Conservation (phyloP, 2,797 vertebrate genomes). For the Astyanax mexicanus region DNA sequence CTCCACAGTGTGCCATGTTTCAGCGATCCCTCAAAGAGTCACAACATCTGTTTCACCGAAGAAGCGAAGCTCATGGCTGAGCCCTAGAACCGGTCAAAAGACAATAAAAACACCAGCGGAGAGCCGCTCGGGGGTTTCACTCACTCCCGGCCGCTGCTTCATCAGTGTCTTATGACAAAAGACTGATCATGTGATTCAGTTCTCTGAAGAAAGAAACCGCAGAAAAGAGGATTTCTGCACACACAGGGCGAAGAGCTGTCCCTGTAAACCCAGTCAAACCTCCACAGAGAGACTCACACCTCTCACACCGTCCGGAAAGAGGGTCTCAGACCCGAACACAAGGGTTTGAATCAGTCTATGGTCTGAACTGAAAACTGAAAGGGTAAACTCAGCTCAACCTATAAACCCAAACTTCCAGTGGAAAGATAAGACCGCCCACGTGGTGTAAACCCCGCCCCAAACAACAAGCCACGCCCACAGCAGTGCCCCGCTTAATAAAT, state of each 20-base stretch:
- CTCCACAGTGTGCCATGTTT: slow-evolving; percentile 54
- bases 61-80: slow-evolving; percentile 30
- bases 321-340: too few species aligned
- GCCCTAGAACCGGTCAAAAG: slow-evolving; percentile 4
- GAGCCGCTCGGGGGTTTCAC: slow-evolving; percentile 28
- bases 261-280: not conserved
- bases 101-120: not conserved
- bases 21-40: slow-evolving; percentile 41
- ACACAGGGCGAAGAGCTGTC: not conserved
- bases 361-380: not conserved
- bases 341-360: slow-evolving; percentile 43
- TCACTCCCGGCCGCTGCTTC: slow-evolving; percentile 43
- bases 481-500: not conserved
- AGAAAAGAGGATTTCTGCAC: not conserved
- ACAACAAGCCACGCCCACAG: not conserved
- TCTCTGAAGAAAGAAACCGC: slow-evolving; percentile 3
- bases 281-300: not conserved
- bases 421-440: not conserved
- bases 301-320: not conserved
- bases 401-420: not conserved
- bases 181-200: slow-evolving; percentile 77
- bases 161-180: slow-evolving; percentile 78
- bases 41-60: slow-evolving; percentile 53
- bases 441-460: not conserved
- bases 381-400: too few species aligned